Percentiles rank a stretch among this genome's conserved stretches.
Evolutionary conservation across 2,888 invertebrate genomes (phyloP).

Genomic region (Copidosoma aretas): DNA sequence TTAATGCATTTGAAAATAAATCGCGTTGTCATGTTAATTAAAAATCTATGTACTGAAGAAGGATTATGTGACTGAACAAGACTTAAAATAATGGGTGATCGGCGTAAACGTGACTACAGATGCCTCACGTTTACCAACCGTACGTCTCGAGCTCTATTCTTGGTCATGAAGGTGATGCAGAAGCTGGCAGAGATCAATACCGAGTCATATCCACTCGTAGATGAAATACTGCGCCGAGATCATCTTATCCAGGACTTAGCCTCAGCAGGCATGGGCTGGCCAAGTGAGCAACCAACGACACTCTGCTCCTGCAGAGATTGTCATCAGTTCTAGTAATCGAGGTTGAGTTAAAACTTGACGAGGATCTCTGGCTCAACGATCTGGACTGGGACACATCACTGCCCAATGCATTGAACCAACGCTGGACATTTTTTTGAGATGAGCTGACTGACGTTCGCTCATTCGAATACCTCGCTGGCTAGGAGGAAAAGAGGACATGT

Average conservation of each 20-base stretch:
- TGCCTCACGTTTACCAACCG: constrained; percentile 21
- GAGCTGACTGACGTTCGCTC: too few relatives aligned
- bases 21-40: too few relatives aligned
- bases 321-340: neutral
- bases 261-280: neutral
- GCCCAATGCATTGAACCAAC: neutral
- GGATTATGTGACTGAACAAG: too few relatives aligned
- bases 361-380: too few relatives aligned
- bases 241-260: neutral
- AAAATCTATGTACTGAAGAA: too few relatives aligned
- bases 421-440: neutral
- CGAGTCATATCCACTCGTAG: constrained; percentile 10
- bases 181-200: constrained; percentile 20
- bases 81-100: too few relatives aligned
- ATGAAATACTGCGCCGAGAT: neutral
- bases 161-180: constrained; percentile 8
- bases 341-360: neutral
- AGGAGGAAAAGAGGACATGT: too few relatives aligned
- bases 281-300: neutral
- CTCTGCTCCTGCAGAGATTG: neutral
- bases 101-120: neutral
- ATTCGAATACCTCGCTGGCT: too few relatives aligned
- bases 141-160: constrained; percentile 10
- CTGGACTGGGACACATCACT: too few relatives aligned
- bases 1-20: too few relatives aligned